Conservation (phyloP, 2,797 vertebrate species). For the Buphagus erythrorhynchus region DNA sequence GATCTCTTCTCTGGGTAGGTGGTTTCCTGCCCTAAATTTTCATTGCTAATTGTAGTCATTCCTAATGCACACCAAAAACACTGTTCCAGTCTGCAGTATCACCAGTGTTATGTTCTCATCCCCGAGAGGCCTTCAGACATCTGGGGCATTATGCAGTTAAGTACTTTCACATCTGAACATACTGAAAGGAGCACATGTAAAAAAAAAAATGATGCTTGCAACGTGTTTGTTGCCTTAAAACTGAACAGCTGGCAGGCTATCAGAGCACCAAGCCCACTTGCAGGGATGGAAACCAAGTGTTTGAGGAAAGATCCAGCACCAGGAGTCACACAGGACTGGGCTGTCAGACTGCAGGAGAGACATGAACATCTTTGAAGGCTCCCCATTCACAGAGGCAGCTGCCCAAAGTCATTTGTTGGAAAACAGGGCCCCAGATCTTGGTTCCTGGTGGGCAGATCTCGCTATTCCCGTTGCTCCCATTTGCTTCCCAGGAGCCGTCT, state of each 20-base stretch:
- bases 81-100: not conserved
- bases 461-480: not conserved
- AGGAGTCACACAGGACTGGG: not conserved
- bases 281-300: not conserved
- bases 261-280: not conserved
- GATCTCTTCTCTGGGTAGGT: conserved; percentile 1
- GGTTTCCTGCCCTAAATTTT: conserved; percentile 54
- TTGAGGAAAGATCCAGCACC: not conserved
- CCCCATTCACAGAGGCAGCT: not conserved
- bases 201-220: not conserved
- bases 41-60: not conserved
- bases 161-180: not conserved
- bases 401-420: not conserved
- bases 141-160: conserved; percentile 15
- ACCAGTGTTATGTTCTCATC: not conserved
- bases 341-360: not conserved
- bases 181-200: not conserved
- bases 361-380: not conserved
- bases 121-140: not conserved
- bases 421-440: not conserved
- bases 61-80: not conserved
- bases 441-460: not conserved
- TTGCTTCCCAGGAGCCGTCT: not conserved
- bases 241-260: not conserved
- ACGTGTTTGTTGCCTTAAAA: not conserved